Percentiles rank a stretch among this genome's conserved stretches.
These are phyloP conservation scores for Diloba caeruleocephala DNA, from an alignment of 2,888 invertebrate species.

Conservation along the genomic window DNA sequence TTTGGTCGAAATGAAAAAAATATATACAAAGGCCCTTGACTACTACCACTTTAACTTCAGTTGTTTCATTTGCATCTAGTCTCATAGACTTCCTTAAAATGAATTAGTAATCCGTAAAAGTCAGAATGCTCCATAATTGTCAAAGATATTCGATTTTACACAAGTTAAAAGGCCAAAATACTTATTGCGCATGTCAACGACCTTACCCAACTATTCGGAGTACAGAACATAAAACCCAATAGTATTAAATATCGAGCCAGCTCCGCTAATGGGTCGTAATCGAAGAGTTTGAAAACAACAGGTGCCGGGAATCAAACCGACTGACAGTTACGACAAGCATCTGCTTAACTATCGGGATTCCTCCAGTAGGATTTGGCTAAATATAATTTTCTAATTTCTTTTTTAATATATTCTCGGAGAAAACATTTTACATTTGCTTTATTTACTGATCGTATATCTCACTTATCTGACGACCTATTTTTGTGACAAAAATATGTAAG, in stretches of 20 bases:
- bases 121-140: too few relatives aligned
- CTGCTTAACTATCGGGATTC: constrained; percentile 67
- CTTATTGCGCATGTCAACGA: constrained; percentile 40
- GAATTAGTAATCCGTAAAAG: too few relatives aligned
- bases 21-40: too few relatives aligned
- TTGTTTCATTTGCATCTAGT: too few relatives aligned
- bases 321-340: constrained; percentile 78
- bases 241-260: constrained; percentile 80
- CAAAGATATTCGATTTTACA: too few relatives aligned
- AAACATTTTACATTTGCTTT: constrained; percentile 50
- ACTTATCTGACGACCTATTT: constrained; percentile 49
- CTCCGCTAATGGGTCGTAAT: constrained; percentile 83
- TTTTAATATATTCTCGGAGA: constrained; percentile 31
- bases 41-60: too few relatives aligned
- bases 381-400: constrained; percentile 65
- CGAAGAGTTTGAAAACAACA: constrained; percentile 85
- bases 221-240: constrained; percentile 53
- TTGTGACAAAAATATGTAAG: constrained; percentile 32
- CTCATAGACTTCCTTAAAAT: too few relatives aligned
- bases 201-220: constrained; percentile 49
- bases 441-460: constrained; percentile 49
- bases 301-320: constrained; percentile 85
- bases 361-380: constrained; percentile 59
- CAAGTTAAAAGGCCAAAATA: constrained; percentile 4
- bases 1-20: too few relatives aligned